Evolutionary conservation across 2,113 vertebrate species (phyloP), one percentile per base, ranked within the genome.

Genomic region (Anthoscopus minutus): DNA sequence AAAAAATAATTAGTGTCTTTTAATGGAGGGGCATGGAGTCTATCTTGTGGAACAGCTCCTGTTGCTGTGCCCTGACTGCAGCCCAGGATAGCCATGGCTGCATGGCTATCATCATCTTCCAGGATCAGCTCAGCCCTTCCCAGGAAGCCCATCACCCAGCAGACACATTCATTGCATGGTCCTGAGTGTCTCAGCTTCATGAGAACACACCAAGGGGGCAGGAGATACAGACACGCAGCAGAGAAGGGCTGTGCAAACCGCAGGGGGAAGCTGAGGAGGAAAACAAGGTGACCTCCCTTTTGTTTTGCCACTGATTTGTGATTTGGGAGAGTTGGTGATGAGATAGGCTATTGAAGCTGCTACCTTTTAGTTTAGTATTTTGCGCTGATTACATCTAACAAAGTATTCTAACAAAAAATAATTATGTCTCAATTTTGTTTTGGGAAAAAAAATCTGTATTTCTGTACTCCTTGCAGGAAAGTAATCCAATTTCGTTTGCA

Each of bases 161-260:
- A 71, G 53, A 23, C 10, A 21, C 0, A 0, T 22, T 30, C 21
- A 15, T 18, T 2, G 5, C 12, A 0, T 1, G 4, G 57, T 60
- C 31, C 48, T 42, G 67, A 57, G 58, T 48, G 37, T 47, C 44
- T 24, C 30, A 2, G 61, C 47, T 53, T 40, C 51, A 8, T 3
- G 18, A 51, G 35, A 88, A 30, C 3, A 1, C 3, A 2, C 14
- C 1, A 1, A 65, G 19, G 21, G 72, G 48, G 30, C 2, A 4
- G 37, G 37, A 80, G 53, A 51, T 24, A 1, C 4, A 40, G 72
- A 54, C 69, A 60, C 40, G 33, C 11, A 0, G 61, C 10, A 6
- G 66, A 40, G 24, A 27, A 73, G n/a, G 22, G 21, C 64, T 56
- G 35, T 40, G 47, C 13, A 40, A 66, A 21, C 40, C 74, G n/a